Conservation (phyloP, 2,113 vertebrate species). For the Lynx canadensis region DNA sequence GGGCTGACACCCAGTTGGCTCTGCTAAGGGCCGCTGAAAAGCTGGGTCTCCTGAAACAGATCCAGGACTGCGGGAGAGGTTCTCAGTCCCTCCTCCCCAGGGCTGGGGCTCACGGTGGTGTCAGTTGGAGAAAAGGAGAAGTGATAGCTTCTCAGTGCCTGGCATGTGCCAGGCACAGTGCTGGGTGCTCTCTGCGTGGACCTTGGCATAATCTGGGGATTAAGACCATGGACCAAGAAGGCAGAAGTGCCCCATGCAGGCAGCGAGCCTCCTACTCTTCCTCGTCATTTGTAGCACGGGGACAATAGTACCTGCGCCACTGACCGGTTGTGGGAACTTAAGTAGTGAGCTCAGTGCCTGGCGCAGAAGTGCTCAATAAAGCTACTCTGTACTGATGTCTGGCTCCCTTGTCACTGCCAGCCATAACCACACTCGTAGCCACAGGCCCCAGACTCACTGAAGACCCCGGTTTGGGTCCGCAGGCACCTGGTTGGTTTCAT, state of each 20-base stretch:
- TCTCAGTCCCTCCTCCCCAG: fast-evolving
- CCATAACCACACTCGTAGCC: not conserved
- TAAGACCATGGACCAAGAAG: not conserved
- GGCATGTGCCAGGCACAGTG: not conserved
- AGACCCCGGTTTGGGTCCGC: not conserved
- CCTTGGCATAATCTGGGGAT: not conserved
- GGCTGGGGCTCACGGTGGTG: not conserved
- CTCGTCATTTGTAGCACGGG: not conserved
- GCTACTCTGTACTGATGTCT: not conserved
- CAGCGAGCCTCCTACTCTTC: fast-evolving
- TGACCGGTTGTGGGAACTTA: not conserved
- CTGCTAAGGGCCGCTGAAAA: not conserved
- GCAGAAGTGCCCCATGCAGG: not conserved
- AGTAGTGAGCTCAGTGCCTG: not conserved
- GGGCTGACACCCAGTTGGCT: not conserved
- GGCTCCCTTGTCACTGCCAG: not conserved
- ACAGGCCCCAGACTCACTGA: not conserved
- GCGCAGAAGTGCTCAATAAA: conserved; percentile 33
- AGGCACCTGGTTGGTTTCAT: not conserved
- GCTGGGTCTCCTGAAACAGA: not conserved
- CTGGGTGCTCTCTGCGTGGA: fast-evolving
- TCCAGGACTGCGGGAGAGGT: not conserved
- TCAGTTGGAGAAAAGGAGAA: not conserved
- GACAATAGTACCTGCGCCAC: not conserved
- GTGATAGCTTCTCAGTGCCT: not conserved